Percentiles rank a stretch among this genome's conserved stretches.
Evolutionary conservation across 2,888 invertebrate species (phyloP).

Genomic region (Petrolisthes manimaculis): DNA sequence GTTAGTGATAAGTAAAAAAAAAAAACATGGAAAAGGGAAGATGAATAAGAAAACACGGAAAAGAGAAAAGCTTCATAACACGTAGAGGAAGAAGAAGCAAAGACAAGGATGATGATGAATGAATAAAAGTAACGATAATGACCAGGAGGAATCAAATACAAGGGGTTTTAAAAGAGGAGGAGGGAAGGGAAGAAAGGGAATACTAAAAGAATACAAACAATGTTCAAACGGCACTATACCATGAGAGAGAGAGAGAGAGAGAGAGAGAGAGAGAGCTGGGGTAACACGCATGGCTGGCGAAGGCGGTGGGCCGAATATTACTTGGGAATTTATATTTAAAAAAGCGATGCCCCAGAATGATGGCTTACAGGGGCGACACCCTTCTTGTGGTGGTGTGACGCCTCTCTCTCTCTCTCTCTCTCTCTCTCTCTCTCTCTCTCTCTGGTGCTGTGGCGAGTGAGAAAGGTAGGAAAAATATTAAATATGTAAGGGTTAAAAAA

Average conservation of each 20-base stretch:
- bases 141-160: too few species aligned
- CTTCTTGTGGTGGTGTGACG: background rate
- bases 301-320: constrained; percentile 34
- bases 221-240: too few species aligned
- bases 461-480: background rate
- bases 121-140: background rate
- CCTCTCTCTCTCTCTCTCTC: background rate
- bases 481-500: too few species aligned
- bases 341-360: constrained; percentile 21
- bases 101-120: too few species aligned
- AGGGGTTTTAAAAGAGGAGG: background rate
- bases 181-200: background rate
- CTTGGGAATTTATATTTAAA: constrained; percentile 40
- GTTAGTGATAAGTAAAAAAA: background rate
- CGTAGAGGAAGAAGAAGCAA: too few species aligned
- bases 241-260: constrained; percentile 2
- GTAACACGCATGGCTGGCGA: constrained; percentile 31
- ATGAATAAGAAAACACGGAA: background rate
- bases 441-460: background rate
- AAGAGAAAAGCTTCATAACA: background rate
- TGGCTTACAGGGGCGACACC: constrained; percentile 11
- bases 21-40: background rate
- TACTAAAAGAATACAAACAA: background rate
- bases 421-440: background rate
- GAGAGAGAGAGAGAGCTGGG: constrained; percentile 26